Percentiles rank a stretch among this genome's conserved stretches.
These are phyloP conservation scores for Coryphaenoides rupestris DNA, from an alignment of 2,113 vertebrate genomes.

Conservation along the genomic window DNA sequence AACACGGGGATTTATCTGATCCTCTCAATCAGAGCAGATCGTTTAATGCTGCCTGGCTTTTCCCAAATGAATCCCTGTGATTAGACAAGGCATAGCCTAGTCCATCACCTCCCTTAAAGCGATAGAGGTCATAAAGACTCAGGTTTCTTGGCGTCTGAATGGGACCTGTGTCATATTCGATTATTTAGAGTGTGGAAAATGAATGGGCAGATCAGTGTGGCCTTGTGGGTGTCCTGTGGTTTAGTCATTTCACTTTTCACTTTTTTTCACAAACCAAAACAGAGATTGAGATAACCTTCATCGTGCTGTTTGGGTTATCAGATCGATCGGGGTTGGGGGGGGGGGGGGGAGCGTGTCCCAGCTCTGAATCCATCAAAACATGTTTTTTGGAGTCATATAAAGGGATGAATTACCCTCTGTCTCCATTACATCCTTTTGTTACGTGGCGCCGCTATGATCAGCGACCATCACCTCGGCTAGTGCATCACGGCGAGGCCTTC, in stretches of 20 bases:
- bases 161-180: constrained; percentile 46
- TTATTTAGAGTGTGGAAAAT: constrained; percentile 19
- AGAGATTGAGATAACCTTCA: neutral
- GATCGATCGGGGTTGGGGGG: neutral
- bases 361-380: constrained; percentile 18
- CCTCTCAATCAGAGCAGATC: constrained; percentile 70
- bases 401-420: neutral
- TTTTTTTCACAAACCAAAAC: constrained; percentile 1
- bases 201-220: constrained; percentile 7
- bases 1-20: constrained; percentile 77
- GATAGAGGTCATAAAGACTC: constrained; percentile 18
- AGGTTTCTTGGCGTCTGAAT: constrained; percentile 42
- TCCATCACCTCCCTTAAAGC: constrained; percentile 48
- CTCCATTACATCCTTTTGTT: constrained; percentile 9
- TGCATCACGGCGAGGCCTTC: constrained; percentile 34
- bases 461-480: neutral
- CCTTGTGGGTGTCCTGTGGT: constrained; percentile 9
- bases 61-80: constrained; percentile 72
- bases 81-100: constrained; percentile 58
- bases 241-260: neutral
- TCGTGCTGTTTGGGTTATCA: neutral
- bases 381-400: neutral
- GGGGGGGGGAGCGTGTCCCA: neutral
- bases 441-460: constrained; percentile 8
- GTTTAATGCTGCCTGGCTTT: constrained; percentile 70